Base-by-base conservation (phyloP, 2,888 invertebrate species). In the Nasonia oneida region DNA sequence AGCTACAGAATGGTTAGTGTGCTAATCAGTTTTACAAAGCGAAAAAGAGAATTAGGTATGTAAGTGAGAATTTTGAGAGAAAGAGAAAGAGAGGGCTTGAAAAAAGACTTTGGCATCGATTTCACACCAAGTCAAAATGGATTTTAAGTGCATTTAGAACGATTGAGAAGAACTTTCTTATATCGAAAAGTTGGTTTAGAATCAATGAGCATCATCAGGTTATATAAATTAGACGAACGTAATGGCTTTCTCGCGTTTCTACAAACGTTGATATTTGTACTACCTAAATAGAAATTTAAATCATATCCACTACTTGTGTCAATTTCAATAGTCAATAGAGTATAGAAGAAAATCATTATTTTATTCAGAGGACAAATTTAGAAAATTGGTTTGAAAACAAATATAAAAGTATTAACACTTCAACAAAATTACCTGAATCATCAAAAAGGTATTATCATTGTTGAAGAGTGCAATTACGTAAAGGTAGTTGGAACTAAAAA, bases 1-100 rank as follows among this genome's bases (percentile, higher is more conserved):
- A 90, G 87, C 90, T 90, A 89, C 90, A 91, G 88, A 93, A 92
- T 90, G 93, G 93, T 93, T 90, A 90, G 92, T 92, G 61, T 64
- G 75, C 50, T 67, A 77, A 83, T 53, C 75, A 76, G 50, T 70
- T 67, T 67, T 67, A 76, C 33, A 81, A 67, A 67, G 33, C 67
- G 14, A 64, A 39, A 50, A 76, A 70, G 57, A 47, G 67, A 47
- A 50, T 10, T 73, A 73, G 73, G 10, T 33, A 61, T 67, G 37
- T 37, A 67, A 67, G 67, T 61, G 12, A 57, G n/a, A 70, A 18
- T 73, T 47, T 47, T 47, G 50, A 71, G 70, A 57, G 47, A 2
- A 67, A 37, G 67, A 57, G 0, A 29, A 15, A 0, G 47, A 3
- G 47, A 12, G n/a, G 14, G 23, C 37, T 57, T 73, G 14, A 15